Evolutionary conservation across 2,113 vertebrate species (phyloP).

Genomic region (Periophthalmodon schlosseri): DNA sequence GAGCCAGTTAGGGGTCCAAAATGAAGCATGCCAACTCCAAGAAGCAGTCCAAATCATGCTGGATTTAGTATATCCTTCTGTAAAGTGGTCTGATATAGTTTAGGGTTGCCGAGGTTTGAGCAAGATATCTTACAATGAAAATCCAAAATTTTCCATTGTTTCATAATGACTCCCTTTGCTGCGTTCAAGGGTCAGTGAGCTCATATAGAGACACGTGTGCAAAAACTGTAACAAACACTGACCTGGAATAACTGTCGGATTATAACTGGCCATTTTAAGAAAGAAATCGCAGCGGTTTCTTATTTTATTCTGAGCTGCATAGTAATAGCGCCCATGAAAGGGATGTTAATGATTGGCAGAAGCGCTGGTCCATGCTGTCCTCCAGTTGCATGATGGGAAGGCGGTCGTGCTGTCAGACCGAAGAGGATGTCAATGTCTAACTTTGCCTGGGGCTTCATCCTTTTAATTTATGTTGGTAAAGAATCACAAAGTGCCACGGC

Average conservation of each 20-base stretch:
- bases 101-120: background rate
- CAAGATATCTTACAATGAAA: too few species aligned
- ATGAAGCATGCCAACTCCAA: background rate
- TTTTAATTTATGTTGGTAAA: slow-evolving; percentile 71
- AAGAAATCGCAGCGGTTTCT: background rate
- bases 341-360: slow-evolving; percentile 58
- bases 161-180: background rate
- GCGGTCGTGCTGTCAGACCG: slow-evolving; percentile 44
- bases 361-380: slow-evolving; percentile 45
- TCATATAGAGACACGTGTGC: background rate
- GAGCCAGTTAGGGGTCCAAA: background rate
- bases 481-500: slow-evolving; percentile 57
- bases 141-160: background rate
- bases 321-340: slow-evolving; percentile 27
- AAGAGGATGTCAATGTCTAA: slow-evolving; percentile 59
- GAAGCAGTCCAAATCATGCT: background rate
- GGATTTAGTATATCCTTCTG: background rate
- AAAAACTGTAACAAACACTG: background rate
- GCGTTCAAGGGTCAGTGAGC: background rate
- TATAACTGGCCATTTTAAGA: background rate
- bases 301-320: background rate
- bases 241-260: background rate
- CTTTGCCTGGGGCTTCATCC: slow-evolving; percentile 64
- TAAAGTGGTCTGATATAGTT: background rate
- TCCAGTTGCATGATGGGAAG: slow-evolving; percentile 54